Evolutionary conservation across 2,888 invertebrate species (phyloP), one percentile per base, ranked within the genome.

Genomic region (Sympetrum striolatum): DNA sequence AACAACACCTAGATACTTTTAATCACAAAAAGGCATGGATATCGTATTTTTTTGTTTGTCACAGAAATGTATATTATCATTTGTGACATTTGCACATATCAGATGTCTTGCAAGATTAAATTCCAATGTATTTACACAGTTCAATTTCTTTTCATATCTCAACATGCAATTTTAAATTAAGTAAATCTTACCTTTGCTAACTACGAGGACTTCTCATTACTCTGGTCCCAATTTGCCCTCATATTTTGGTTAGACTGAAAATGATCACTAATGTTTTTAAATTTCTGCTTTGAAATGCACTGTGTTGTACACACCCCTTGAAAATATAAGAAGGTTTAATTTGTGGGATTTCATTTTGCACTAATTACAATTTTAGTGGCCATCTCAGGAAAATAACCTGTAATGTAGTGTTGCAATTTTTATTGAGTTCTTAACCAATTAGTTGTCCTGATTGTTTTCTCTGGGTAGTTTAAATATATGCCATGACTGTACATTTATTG

Each of bases 161-260:
- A 22, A 60, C 86, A 86, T 60, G 37, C 35, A 86, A 73, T 86
- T 39, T 39, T 37, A 64, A 60, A 37, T 60, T 15, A 86, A 86
- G 37, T 86, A 86, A 86, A 86, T 35, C 86, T 35, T 60, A 82
- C 86, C 60, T 60, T 35, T 15, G 35, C 86, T 60, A 86, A 37
- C 60, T 86, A 86, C 37, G 86, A 86, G 86, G 86, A 37, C 86
- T 48, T 60, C 64, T 60, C 60, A 37, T 58, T 86, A 60, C 86
- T 64, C 60, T 86, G 86, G 86, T 86, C 86, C 86, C 86, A 86
- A 60, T 39, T 58, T 86, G 60, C 86, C 86, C 86, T 86, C 86
- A 60, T 86, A 15, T 60, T 73, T 73, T 31, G 10, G 25, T 73
- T 64, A 31, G 14, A 18, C 53, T 53, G 53, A 39, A 37, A 60